Evolutionary conservation across 2,888 invertebrate species (phyloP), one percentile per base, ranked within the genome.

Genomic region (Agrilus biguttatus): DNA sequence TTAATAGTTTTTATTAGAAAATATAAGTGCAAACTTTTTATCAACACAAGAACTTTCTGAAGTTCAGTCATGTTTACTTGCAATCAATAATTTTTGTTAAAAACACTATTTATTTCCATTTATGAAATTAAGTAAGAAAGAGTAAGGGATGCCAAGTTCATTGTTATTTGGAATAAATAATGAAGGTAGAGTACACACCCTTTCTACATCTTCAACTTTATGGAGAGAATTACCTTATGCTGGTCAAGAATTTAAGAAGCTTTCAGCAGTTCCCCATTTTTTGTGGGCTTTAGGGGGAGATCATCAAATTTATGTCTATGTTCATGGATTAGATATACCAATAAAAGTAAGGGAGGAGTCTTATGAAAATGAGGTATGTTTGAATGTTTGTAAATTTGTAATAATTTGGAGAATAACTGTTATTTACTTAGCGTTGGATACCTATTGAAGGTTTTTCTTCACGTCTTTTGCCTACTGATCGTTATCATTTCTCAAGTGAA

Each of bases 231-330:
- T 90, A 60, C 79, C 82, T 59, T 89, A 89, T 59, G 72, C 83
- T 17, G 88, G 89, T 1, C 73, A 90, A 49, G 89, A 90, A 58
- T 88, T 92, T 59, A 93, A 92, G 66, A 84, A 87, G 58, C 69
- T 92, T 40, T 84, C 89, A 3, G 83, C 89, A 4, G 80, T 86
- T 2, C 82, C 84, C 12, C 81, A 87, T 67, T 85, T 84, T 58
- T 71, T 91, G 57, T 95, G 92, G 92, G 91, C 91, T 2, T 80
- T 93, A 44, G 92, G 92, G 33, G 87, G 90, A 8, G 91, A 93
- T 62, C 80, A 92, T 48, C 92, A 92, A 67, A 82, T 91, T 41
- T 92, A 93, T 62, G 80, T 92, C 2, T 90, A 88, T 59, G 89
- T 93, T 6, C 86, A 89, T 60, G 84, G 86, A 1, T 69, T 88